Base-by-base conservation (phyloP, 2,888 invertebrate genomes). In the Mycalesis mineus region DNA sequence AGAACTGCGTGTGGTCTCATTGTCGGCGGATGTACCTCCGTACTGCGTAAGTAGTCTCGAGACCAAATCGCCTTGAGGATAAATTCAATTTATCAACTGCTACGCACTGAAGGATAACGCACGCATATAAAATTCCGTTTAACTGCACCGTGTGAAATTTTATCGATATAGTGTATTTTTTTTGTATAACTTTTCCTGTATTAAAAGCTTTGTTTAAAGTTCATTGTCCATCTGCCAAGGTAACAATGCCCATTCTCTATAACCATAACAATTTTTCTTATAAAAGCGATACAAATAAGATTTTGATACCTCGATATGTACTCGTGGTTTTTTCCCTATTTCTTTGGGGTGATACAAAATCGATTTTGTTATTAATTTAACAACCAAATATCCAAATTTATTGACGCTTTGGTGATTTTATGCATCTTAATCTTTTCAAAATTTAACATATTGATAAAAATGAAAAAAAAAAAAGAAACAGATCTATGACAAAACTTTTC, bases 1-100 rank as follows among this genome's bases (percentile, higher is more conserved):
- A 11, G 36, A 11, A 33, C 11, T 11, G 36, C 28, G 56, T 59
- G 56, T 48, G 59, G 48, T 55, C 62, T 42, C 53, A 54, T 54
- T 59, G 61, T 54, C 59, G 42, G 39, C 60, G 62, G 62, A 62
- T 57, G 62, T 54, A 54, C 55, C n/a, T n/a, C n/a, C n/a, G n/a
- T n/a, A n/a, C n/a, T n/a, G n/a, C n/a, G n/a, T n/a, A n/a, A n/a
- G n/a, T n/a, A n/a, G n/a, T n/a, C 54, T 52, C 28, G 57, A 58
- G 48, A 62, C 59, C 39, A 14, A 57, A 55, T 55, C 40, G 55
- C 62, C 60, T 62, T 62, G 60, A 22, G 39, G 54, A 57, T 55
- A 41, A 60, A 57, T 62, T 54, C 40, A 60, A 60, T 60, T 57
- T 53, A 62, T 62, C 57, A 53, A 55, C 48, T 53, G 55, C 55